These are phyloP conservation scores for Petrocephalus microphthalmus DNA, from an alignment of 2,113 vertebrate genomes.

Conservation along the genomic window DNA sequence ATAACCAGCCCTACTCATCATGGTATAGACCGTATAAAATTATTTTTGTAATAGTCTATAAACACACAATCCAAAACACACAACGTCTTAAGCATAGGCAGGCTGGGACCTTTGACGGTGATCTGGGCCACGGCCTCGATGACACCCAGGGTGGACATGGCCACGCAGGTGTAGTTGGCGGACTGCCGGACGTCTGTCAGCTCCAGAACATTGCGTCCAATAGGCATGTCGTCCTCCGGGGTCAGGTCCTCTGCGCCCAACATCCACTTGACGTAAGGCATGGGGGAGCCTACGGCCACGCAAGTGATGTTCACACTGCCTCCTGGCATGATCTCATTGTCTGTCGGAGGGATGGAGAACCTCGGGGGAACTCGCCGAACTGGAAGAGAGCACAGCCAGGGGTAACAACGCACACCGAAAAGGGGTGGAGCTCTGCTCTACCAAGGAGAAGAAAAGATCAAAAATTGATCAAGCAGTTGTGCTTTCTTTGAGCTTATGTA, in stretches of 20 bases:
- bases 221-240: slow-evolving; percentile 98
- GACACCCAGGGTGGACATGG: slow-evolving; percentile 96
- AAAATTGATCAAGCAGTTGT: neutral
- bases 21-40: neutral
- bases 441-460: slow-evolving; percentile 34
- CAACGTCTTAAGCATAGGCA: neutral
- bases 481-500: neutral
- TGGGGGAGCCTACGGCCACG: slow-evolving; percentile 96
- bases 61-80: too few species aligned
- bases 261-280: slow-evolving; percentile 99
- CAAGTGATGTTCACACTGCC: slow-evolving; percentile 98
- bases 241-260: slow-evolving; percentile 94
- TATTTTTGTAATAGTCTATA: neutral
- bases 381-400: slow-evolving; percentile 70
- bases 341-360: slow-evolving; percentile 97
- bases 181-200: slow-evolving; percentile 96
- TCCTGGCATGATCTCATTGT: slow-evolving; percentile 98
- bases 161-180: slow-evolving; percentile 97
- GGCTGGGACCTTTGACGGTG: slow-evolving; percentile 88
- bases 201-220: slow-evolving; percentile 96
- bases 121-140: slow-evolving; percentile 98
- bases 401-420: slow-evolving; percentile 60
- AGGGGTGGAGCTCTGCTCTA: slow-evolving; percentile 22
- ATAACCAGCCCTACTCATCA: neutral
- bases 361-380: slow-evolving; percentile 93